Conservation (phyloP, 1,140 invertebrate genomes). For the Drosophila pallidifrons region DNA sequence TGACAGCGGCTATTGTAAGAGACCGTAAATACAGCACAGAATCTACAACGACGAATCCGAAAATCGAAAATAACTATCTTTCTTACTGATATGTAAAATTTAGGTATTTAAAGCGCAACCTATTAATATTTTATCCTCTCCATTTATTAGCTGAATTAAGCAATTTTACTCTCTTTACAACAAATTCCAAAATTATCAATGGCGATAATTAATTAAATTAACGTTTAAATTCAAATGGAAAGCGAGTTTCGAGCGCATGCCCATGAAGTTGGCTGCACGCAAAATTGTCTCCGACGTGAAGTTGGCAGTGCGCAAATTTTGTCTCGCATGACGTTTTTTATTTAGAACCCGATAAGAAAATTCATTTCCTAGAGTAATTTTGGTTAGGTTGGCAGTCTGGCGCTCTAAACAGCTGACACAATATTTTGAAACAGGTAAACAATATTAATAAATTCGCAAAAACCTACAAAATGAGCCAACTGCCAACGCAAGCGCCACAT, state of each 20-base stretch:
- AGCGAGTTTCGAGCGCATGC: neutral
- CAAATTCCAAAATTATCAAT: neutral
- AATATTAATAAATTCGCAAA: neutral
- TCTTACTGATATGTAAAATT: neutral
- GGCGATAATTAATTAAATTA: slow-evolving; percentile 35
- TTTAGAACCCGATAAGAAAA: slow-evolving; percentile 3
- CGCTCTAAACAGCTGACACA: slow-evolving; percentile 16
- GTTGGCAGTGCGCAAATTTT: slow-evolving; percentile 16
- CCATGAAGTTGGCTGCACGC: slow-evolving; percentile 22
- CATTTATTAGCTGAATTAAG: neutral
- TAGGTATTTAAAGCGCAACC: neutral
- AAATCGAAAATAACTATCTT: neutral
- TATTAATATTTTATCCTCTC: neutral
- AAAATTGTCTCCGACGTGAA: neutral
- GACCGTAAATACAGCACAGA: slow-evolving; percentile 85
- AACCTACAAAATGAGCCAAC: slow-evolving; percentile 42
- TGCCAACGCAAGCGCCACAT: slow-evolving; percentile 25
- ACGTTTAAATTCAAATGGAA: slow-evolving; percentile 22
- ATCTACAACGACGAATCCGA: neutral
- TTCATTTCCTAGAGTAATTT: neutral
- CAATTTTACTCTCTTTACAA: too few species aligned
- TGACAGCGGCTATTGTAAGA: slow-evolving; percentile 97
- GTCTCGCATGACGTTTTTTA: neutral
- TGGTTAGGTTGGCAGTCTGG: slow-evolving; percentile 2
- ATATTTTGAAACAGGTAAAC: slow-evolving; percentile 22